Conservation (phyloP, 2,113 vertebrate species). For the Vanacampus margaritifer region DNA sequence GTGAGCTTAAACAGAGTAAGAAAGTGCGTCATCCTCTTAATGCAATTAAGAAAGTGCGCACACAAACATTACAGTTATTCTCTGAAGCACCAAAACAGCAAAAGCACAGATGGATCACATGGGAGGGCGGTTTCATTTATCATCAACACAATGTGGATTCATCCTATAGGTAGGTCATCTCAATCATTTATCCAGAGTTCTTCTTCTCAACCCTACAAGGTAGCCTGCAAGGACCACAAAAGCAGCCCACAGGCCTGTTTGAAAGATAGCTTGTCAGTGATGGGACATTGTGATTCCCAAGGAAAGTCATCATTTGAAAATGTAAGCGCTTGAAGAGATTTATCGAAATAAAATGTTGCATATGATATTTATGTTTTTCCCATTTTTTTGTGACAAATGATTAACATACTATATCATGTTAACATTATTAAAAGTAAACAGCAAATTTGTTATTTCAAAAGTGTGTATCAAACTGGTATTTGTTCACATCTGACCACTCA, state of each 20-base stretch:
- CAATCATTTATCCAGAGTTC: background rate
- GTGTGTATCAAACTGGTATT: too few species aligned
- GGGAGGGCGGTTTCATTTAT: conserved; percentile 38
- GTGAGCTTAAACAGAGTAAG: conserved; percentile 78
- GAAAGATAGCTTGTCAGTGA: too few species aligned
- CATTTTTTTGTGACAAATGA: too few species aligned
- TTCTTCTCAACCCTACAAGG: too few species aligned
- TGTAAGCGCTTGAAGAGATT: too few species aligned
- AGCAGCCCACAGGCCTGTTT: background rate
- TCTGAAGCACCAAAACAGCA: conserved; percentile 54
- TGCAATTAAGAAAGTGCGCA: conserved; percentile 73
- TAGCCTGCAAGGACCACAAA: too few species aligned
- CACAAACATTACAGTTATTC: conserved; percentile 61
- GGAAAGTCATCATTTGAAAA: background rate
- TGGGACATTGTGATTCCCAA: background rate
- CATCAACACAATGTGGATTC: conserved; percentile 23
- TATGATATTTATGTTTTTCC: too few species aligned
- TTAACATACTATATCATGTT: too few species aligned
- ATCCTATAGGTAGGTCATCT: conserved; percentile 2
- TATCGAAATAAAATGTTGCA: too few species aligned
- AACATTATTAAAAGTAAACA: too few species aligned
- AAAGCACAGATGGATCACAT: conserved; percentile 31
- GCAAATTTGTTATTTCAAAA: too few species aligned
- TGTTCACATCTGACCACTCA: too few species aligned
- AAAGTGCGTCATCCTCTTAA: conserved; percentile 80